A percentile compares a stretch with the other conserved stretches of the same genome.
These are phyloP conservation scores for Rhombomys opimus DNA, from an alignment of 2,113 vertebrate species.

Conservation along the genomic window DNA sequence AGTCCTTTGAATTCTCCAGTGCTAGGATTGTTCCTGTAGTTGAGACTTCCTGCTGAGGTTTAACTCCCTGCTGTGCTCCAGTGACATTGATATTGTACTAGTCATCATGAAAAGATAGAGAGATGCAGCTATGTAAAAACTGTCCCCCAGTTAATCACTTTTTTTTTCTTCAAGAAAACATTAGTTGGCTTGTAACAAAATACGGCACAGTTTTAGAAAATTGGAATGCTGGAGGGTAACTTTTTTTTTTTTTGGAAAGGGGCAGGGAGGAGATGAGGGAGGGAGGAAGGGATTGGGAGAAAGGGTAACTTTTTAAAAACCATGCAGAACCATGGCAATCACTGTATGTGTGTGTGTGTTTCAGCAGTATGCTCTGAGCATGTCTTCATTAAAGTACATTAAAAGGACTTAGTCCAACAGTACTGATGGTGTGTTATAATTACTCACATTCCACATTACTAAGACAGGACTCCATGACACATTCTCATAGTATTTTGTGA, in stretches of 20 bases:
- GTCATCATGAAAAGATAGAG: background rate
- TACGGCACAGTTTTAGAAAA: constrained; percentile 72
- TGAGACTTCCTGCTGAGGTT: constrained; percentile 1
- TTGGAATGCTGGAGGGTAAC: background rate
- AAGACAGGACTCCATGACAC: background rate
- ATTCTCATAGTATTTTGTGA: background rate
- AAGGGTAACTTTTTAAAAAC: constrained; percentile 51
- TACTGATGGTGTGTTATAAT: background rate
- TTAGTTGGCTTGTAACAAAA: constrained; percentile 38
- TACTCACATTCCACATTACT: background rate
- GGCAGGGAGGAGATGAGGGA: too few relatives aligned
- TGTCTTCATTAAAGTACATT: constrained; percentile 28
- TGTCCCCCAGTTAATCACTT: constrained; percentile 53
- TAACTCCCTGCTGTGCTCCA: background rate
- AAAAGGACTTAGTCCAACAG: background rate
- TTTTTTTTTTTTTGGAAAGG: too few relatives aligned
- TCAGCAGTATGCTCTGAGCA: background rate
- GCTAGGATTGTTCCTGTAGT: background rate
- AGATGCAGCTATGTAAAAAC: background rate
- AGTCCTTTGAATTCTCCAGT: background rate
- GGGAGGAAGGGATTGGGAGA: background rate
- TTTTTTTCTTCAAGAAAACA: constrained; percentile 69
- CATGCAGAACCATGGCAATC: background rate
- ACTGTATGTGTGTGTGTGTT: background rate
- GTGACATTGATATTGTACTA: background rate